Evolutionary conservation across 2,797 vertebrate genomes (phyloP).

Genomic region (Enteromius fasciolatus): DNA sequence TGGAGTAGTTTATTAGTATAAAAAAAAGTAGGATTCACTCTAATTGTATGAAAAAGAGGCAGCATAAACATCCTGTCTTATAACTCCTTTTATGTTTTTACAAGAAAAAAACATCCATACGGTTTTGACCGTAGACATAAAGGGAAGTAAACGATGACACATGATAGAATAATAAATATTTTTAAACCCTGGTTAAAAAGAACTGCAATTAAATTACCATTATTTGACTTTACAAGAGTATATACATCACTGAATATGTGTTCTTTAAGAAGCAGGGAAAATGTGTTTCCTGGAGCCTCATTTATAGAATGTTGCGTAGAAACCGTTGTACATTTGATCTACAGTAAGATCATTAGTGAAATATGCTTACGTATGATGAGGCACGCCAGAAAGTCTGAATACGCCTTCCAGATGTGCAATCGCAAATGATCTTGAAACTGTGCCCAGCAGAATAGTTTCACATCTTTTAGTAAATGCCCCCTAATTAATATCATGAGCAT

Average conservation of each 20-base stretch:
- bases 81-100: background rate
- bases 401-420: background rate
- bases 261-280: background rate
- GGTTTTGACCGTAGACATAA: background rate
- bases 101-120: background rate
- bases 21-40: background rate
- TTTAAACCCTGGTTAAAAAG: background rate
- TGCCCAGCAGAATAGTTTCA: background rate
- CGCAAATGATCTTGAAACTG: background rate
- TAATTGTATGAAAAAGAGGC: background rate
- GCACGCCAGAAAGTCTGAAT: background rate
- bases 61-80: background rate
- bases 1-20: background rate
- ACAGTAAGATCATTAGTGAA: background rate
- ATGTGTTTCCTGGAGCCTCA: background rate
- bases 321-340: background rate
- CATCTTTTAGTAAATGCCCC: background rate
- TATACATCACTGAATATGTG: background rate
- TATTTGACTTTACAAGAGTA: background rate
- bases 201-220: background rate
- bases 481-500: background rate
- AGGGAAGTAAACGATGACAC: background rate
- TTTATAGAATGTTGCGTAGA: background rate
- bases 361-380: background rate
- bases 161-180: background rate